Evolutionary conservation across 2,113 vertebrate genomes (phyloP).

Genomic region (Xyliphius kryptos): DNA sequence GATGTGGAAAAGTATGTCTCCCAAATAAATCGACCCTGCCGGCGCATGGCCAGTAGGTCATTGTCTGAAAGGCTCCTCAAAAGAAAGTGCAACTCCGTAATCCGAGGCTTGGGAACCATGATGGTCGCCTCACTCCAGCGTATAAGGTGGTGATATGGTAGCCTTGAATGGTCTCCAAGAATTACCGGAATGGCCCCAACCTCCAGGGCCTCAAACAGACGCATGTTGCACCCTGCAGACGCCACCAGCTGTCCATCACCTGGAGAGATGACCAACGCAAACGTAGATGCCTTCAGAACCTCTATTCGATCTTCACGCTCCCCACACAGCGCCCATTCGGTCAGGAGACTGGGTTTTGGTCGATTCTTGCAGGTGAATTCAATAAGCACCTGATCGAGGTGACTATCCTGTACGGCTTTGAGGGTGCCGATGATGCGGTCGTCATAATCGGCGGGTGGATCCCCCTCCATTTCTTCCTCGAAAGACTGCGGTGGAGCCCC

Average conservation of each 20-base stretch:
- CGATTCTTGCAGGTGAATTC: constrained; percentile 94
- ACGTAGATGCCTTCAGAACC: constrained; percentile 89
- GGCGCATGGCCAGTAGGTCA: constrained; percentile 87
- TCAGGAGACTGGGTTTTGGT: constrained; percentile 77
- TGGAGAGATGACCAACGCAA: constrained; percentile 89
- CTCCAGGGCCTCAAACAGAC: constrained; percentile 93
- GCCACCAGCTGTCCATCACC: constrained; percentile 81
- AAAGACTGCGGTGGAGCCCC: constrained; percentile 89
- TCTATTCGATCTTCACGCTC: constrained; percentile 88
- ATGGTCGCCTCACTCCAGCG: constrained; percentile 92
- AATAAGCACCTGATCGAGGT: constrained; percentile 90
- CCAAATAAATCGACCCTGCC: constrained; percentile 96
- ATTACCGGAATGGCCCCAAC: constrained; percentile 93
- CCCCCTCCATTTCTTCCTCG: constrained; percentile 91
- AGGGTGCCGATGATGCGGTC: constrained; percentile 93
- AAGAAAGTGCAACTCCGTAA: constrained; percentile 95
- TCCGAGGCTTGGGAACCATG: constrained; percentile 90
- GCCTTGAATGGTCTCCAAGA: constrained; percentile 84
- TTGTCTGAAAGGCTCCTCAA: constrained; percentile 93
- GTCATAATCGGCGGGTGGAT: constrained; percentile 89
- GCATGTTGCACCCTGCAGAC: constrained; percentile 81
- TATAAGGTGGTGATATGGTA: constrained; percentile 89
- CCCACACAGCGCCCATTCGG: constrained; percentile 96
- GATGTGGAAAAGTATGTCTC: constrained; percentile 94
- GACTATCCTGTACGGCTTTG: constrained; percentile 96